A percentile compares a stretch with the other conserved stretches of the same genome.
Evolutionary conservation across 2,888 invertebrate species (phyloP).

Genomic region (Coleophora flavipennella): DNA sequence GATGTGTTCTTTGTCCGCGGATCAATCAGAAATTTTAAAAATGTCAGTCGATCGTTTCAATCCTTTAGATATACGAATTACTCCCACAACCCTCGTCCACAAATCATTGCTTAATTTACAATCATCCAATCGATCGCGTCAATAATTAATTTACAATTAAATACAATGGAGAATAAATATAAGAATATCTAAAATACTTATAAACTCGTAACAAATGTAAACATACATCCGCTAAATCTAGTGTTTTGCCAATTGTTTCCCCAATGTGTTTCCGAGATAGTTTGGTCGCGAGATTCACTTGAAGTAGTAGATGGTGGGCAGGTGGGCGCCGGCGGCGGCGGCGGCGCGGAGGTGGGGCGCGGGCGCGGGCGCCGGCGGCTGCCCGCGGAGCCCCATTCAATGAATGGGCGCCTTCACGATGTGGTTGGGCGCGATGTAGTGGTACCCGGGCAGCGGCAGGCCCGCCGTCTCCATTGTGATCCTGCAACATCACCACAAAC

Average conservation of each 20-base stretch:
- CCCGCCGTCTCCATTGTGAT: constrained; percentile 97
- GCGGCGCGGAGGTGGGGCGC: constrained; percentile 8
- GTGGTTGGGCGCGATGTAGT: constrained; percentile 93
- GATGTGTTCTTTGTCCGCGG: constrained; percentile 37
- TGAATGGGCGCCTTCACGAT: constrained; percentile 94
- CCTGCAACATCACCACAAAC: constrained; percentile 73
- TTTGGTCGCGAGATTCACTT: constrained; percentile 48
- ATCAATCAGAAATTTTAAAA: constrained; percentile 27
- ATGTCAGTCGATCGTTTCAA: constrained; percentile 24
- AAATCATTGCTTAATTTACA: constrained; percentile 24
- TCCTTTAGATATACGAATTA: constrained; percentile 27
- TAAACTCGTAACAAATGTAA: constrained; percentile 74
- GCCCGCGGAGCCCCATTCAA: constrained; percentile 72
- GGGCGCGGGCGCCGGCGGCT: constrained; percentile 25
- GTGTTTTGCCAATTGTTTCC: constrained; percentile 48
- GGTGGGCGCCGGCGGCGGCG: constrained; percentile 4
- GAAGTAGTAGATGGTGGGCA: constrained; percentile 39
- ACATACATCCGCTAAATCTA: constrained; percentile 59
- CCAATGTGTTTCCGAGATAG: constrained; percentile 35
- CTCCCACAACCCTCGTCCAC: constrained; percentile 28
- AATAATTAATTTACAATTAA: constrained; percentile 13
- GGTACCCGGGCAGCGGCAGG: constrained; percentile 91
- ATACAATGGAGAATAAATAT: constrained; percentile 76
- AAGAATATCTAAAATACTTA: constrained; percentile 81
- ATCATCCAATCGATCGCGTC: too few species aligned